phyloP scores from a whole-genome alignment of 1,140 invertebrate species.

The Diuraphis noxia region DNA sequence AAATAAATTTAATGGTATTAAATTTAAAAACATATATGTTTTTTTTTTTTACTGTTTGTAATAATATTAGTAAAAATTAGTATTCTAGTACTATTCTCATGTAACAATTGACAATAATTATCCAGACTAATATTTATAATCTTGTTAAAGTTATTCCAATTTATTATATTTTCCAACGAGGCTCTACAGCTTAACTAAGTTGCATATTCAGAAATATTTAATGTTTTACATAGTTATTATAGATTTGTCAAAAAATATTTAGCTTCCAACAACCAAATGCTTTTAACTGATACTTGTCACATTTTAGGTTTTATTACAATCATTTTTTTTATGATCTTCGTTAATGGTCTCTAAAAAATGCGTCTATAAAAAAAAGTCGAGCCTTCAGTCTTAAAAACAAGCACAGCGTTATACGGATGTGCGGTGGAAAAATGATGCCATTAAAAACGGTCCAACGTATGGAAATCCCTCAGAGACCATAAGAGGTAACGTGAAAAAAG shows the following conservation, averaged over 20 bases:
- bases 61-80: neutral
- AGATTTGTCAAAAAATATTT: neutral
- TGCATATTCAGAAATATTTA: neutral
- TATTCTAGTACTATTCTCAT: neutral
- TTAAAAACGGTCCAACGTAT: neutral
- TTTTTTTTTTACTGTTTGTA: neutral
- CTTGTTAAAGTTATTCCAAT: neutral
- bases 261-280: neutral
- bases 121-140: neutral
- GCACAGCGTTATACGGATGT: neutral
- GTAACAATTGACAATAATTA: neutral
- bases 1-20: neutral
- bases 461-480: slow-evolving; percentile 33
- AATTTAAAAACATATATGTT: neutral
- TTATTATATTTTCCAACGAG: neutral
- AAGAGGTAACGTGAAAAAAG: neutral
- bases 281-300: slow-evolving; percentile 16
- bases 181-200: neutral
- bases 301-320: slow-evolving; percentile 4
- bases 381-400: slow-evolving; percentile 7
- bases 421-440: slow-evolving; percentile 17
- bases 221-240: neutral
- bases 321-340: neutral
- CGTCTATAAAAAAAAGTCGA: neutral
- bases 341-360: slow-evolving; percentile 16